phyloP scores from a whole-genome alignment of 2,797 vertebrate genomes.

The Sarcophilus harrisii region DNA sequence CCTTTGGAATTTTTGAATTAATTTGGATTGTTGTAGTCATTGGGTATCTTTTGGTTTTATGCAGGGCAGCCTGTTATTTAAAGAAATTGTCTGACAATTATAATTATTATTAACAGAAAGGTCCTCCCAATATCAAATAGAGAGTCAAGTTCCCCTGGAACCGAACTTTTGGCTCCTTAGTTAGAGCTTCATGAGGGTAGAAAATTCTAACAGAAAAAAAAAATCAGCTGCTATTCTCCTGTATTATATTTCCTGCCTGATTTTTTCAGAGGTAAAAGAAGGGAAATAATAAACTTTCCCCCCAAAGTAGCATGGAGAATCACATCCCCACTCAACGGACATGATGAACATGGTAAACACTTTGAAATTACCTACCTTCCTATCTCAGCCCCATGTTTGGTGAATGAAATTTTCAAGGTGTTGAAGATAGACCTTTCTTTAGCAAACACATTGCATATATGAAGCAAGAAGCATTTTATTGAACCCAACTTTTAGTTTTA shows the following conservation, averaged over 20 bases:
- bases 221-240: constrained; percentile 56
- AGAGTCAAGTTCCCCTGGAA: constrained; percentile 45
- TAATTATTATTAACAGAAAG: constrained; percentile 59
- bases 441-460: constrained; percentile 26
- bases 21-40: neutral
- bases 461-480: constrained; percentile 10
- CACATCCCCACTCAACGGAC: neutral
- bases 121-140: constrained; percentile 23
- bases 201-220: constrained; percentile 35
- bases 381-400: neutral
- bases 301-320: neutral
- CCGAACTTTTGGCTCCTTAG: constrained; percentile 49
- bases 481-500: constrained; percentile 33
- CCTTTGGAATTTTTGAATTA: neutral
- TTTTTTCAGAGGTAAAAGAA: constrained; percentile 22
- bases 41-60: neutral
- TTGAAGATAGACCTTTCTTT: constrained; percentile 23
- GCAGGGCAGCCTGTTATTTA: neutral
- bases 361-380: constrained; percentile 33
- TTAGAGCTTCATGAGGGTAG: constrained; percentile 31
- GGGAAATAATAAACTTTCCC: constrained; percentile 35
- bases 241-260: constrained; percentile 36
- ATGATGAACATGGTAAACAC: constrained; percentile 42
- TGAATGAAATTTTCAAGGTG: constrained; percentile 45
- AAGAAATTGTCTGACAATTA: neutral